phyloP scores from a whole-genome alignment of 2,113 vertebrate species.

The Cyprinus carpio region DNA sequence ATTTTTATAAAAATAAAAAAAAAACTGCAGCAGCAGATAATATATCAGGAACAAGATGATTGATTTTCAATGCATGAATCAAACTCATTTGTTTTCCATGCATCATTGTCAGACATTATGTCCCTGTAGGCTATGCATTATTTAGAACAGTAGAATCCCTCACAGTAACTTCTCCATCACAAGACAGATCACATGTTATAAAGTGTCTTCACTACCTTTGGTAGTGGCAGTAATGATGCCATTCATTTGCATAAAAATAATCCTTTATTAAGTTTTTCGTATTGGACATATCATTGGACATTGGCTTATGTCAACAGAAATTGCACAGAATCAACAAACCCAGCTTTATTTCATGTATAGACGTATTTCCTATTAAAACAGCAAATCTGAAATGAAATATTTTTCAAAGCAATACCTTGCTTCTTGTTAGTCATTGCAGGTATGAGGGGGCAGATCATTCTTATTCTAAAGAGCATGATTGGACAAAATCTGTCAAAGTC shows the following conservation, averaged over 20 bases:
- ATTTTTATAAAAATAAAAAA: neutral
- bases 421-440: neutral
- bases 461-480: neutral
- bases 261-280: neutral
- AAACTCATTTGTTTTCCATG: neutral
- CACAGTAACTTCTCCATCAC: constrained; percentile 7
- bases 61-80: neutral
- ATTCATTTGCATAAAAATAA: neutral
- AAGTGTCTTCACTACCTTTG: neutral
- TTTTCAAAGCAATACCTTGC: neutral
- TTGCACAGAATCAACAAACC: neutral
- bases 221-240: neutral
- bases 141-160: neutral
- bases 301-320: too few relatives aligned
- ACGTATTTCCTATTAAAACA: neutral
- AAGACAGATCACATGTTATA: neutral
- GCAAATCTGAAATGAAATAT: neutral
- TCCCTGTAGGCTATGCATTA: neutral
- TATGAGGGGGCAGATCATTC: neutral
- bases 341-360: neutral
- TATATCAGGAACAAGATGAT: constrained; percentile 21
- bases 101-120: neutral
- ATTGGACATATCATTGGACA: neutral
- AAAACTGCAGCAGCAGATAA: neutral
- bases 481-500: neutral